Evolutionary conservation across 2,888 invertebrate species (phyloP).

Genomic region (Ectemnius lituratus): DNA sequence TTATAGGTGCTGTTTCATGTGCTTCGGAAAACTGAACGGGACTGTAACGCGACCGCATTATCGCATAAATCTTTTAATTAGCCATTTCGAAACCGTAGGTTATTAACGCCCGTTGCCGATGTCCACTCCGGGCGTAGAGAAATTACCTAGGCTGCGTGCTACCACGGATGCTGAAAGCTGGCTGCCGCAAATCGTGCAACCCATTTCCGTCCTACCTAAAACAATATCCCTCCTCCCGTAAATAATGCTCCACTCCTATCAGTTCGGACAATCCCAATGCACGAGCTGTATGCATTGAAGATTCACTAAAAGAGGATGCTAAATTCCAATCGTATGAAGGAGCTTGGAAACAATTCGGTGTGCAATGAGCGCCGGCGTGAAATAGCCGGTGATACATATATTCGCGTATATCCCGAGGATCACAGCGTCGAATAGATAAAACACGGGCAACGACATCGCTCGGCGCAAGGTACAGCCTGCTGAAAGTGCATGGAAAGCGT

Average conservation of each 20-base stretch:
- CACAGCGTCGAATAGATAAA: too few relatives aligned
- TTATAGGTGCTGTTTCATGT: conserved; percentile 41
- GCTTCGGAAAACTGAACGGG: conserved; percentile 25
- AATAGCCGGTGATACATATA: too few relatives aligned
- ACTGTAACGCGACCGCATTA: conserved; percentile 36
- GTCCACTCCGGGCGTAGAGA: conserved; percentile 51
- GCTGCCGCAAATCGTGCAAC: conserved; percentile 30
- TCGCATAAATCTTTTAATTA: conserved; percentile 61
- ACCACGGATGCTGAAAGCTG: conserved; percentile 31
- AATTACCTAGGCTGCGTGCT: conserved; percentile 25
- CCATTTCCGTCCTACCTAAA: conserved; percentile 24
- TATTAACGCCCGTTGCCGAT: conserved; percentile 42
- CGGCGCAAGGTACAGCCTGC: too few relatives aligned
- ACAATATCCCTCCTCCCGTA: conserved; percentile 24
- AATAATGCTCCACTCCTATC: conserved; percentile 4
- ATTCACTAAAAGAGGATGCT: too few relatives aligned
- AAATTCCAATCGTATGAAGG: background rate
- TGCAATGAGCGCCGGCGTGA: too few relatives aligned
- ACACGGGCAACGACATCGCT: too few relatives aligned
- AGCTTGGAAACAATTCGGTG: background rate
- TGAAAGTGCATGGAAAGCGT: too few relatives aligned
- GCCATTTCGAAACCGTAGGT: conserved; percentile 43
- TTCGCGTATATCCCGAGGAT: too few relatives aligned
- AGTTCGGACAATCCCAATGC: too few relatives aligned
- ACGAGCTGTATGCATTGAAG: too few relatives aligned